These are phyloP conservation scores for Chirona hameri DNA, from an alignment of 2,888 invertebrate species.

Conservation along the genomic window DNA sequence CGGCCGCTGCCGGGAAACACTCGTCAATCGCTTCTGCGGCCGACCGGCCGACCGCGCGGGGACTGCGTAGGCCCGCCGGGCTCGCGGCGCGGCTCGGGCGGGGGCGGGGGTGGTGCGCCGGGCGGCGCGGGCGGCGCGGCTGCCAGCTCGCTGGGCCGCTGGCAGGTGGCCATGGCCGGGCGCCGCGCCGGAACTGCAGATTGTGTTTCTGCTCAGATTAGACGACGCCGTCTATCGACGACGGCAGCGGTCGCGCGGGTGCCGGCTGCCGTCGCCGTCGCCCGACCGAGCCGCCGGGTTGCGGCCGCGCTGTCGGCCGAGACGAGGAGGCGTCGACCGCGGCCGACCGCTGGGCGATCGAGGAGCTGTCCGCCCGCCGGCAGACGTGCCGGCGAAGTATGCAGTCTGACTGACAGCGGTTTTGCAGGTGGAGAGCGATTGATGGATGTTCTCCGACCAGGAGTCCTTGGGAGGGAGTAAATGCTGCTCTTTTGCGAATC, in stretches of 20 bases:
- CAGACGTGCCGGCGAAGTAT: too few relatives aligned
- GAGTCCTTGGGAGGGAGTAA: too few relatives aligned
- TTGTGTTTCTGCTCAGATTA: constrained; percentile 26
- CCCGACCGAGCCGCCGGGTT: too few relatives aligned
- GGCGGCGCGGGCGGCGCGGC: background rate
- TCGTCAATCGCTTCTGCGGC: too few relatives aligned
- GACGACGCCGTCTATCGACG: background rate
- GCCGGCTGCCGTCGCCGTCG: too few relatives aligned
- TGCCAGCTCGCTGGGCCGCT: background rate
- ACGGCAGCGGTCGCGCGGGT: background rate
- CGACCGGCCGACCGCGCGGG: too few relatives aligned
- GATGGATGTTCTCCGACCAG: too few relatives aligned
- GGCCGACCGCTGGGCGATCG: background rate
- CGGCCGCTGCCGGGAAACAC: too few relatives aligned
- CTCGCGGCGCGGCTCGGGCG: background rate
- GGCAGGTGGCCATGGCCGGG: background rate
- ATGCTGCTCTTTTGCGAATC: too few relatives aligned
- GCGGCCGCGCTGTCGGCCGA: background rate
- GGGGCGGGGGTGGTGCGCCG: background rate
- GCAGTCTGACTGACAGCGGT: too few relatives aligned
- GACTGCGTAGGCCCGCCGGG: background rate
- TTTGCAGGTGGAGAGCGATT: too few relatives aligned
- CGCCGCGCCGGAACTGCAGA: constrained; percentile 7
- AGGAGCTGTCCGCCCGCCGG: too few relatives aligned
- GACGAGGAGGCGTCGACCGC: background rate